A percentile compares a stretch with the other conserved stretches of the same genome.
These are phyloP conservation scores for Chloebia gouldiae DNA, from an alignment of 2,113 vertebrate genomes.

Conservation along the genomic window DNA sequence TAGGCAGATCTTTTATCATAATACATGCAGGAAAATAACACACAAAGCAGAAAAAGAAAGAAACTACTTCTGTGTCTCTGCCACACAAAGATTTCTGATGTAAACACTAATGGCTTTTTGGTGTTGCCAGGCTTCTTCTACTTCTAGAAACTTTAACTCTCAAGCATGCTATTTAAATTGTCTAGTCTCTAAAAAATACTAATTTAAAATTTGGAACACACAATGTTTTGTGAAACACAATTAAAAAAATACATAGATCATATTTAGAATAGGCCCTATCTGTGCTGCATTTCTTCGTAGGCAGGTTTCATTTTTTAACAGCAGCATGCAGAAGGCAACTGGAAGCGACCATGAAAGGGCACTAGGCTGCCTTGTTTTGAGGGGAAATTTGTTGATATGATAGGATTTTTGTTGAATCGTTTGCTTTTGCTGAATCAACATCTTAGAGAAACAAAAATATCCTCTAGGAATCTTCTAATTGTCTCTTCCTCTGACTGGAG, in stretches of 20 bases:
- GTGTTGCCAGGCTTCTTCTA: neutral
- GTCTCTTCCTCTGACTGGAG: neutral
- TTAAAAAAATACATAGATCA: accelerated
- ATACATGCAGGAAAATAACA: neutral
- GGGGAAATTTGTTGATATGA: neutral
- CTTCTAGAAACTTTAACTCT: neutral
- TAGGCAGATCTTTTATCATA: neutral
- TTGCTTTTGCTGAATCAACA: neutral
- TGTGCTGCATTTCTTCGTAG: neutral
- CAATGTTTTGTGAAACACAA: neutral
- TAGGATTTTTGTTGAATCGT: neutral
- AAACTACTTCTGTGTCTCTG: neutral
- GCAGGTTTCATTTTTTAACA: neutral
- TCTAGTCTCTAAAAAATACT: neutral
- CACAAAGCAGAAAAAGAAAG: neutral
- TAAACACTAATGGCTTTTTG: neutral
- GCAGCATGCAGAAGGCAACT: neutral
- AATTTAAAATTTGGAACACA: neutral
- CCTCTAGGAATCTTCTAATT: neutral
- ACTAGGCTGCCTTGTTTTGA: neutral
- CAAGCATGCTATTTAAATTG: neutral
- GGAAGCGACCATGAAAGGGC: neutral
- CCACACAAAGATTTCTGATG: neutral
- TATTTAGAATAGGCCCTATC: neutral
- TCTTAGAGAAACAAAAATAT: neutral